Base-by-base conservation (phyloP, 2,888 invertebrate species). In the Cantharis nigra region DNA sequence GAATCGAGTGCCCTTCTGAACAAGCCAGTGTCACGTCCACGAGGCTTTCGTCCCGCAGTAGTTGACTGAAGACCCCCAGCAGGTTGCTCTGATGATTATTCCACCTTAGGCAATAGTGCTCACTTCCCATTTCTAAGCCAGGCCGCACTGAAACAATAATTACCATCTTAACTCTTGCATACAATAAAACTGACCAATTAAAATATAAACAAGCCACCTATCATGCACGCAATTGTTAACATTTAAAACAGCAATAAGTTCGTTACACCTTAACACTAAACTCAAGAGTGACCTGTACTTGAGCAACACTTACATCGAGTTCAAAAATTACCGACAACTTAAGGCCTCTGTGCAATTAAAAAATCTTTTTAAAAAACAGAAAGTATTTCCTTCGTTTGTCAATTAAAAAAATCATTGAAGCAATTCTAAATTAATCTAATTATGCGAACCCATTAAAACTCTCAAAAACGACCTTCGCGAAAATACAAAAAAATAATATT, bases 71-170 rank as follows among this genome's bases (percentile, higher is more conserved):
- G 90, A 97, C 96, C 91, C 96, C 96, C 93, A 97, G 94, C 93
- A 97, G 94, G 94, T 97, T 97, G 93, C 95, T 96, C 94, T 96
- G 96, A 96, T 97, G 97, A 96, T 97, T 97, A 94, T 97, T 97
- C 97, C 97, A 97, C 95, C 97, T 96, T 93, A 97, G 94, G 93
- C 97, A 97, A 94, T 97, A 97, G 92, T 97, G 97, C 95, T 97
- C 96, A 96, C 96, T 96, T 94, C 96, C 96, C 96, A 96, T 96
- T 94, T 95, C 96, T 95, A 93, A 94, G 94, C 94, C 93, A 94
- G 94, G 93, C 93, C 93, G 92, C 94, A 93, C 94, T 94, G 91
- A 89, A 86, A 87, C 78, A 83, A 84, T 23, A 65, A 33, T 33
- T 33, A 33, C n/a, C 13, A 13, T 33, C 33, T 33, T 33, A 33